Base-by-base conservation (phyloP, 2,113 vertebrate genomes). In the Upupa epops region DNA sequence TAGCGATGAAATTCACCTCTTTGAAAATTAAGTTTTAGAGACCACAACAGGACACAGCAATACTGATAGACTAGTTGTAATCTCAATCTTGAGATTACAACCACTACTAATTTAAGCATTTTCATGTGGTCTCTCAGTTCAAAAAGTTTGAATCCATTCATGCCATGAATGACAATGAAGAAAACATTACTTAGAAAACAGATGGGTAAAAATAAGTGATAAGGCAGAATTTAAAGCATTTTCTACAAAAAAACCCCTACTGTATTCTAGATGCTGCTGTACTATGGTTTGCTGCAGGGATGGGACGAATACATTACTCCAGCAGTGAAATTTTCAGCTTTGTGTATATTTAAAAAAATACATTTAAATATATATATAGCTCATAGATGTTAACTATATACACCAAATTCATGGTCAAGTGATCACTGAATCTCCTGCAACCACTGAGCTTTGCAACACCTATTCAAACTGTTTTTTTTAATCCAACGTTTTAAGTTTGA, bases 261-360 rank as follows among this genome's bases (percentile, higher is more conserved):
- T 46, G 51, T 56, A 64, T 60, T 75, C 81, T 78, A 86, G 84
- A 93, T 73, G 87, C 21, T 85, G 85, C 89, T 93, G 94, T 45
- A 88, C 48, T 63, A 94, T 21, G 74, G 49, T 79, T 94, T 96
- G 90, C 95, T 91, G 89, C 37, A 96, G 94, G 95, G 95, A 97
- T 86, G 96, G 96, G 96, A 97, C 94, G 96, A 96, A 96, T 86
- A 31, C 9, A 49, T 79, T 42, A 48, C 77, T 48, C 8, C 59
- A 84, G 32, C 13, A 82, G 36, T 56, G 61, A 49, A 40, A 66
- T 70, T 60, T 89, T 46, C 26, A 71, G n/a, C 8, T 61, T 79
- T 29, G 55, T 79, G 46, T 31, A n/a, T n/a, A 91, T 72, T 90
- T 75, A 46, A 90, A 78, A 25, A 86, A 78, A 60, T 24, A 46